Evolutionary conservation across 2,888 invertebrate genomes (phyloP).

Genomic region (Chrysotoxum bicinctum): DNA sequence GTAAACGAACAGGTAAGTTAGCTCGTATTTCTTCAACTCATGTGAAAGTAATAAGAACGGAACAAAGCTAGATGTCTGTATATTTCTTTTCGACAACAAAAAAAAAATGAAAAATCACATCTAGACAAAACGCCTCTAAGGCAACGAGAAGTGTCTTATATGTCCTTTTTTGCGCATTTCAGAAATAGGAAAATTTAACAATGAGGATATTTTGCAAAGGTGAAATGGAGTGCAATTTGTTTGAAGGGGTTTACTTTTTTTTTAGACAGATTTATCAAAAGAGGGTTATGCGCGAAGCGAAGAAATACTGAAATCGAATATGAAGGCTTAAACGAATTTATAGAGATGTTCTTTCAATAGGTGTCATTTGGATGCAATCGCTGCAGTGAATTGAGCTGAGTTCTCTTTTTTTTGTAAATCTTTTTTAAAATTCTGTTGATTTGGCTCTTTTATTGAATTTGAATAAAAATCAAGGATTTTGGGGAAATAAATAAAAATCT

Average conservation of each 20-base stretch:
- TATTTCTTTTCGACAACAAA: not conserved
- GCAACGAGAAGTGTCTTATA: not conserved
- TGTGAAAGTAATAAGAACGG: slow-evolving; percentile 53
- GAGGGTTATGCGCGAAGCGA: not conserved
- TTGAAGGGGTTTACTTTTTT: not conserved
- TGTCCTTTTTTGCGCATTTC: slow-evolving; percentile 4
- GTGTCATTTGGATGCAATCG: not conserved
- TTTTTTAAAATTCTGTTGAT: no score
- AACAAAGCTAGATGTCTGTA: slow-evolving; percentile 14
- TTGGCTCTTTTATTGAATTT: no score
- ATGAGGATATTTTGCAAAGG: not conserved
- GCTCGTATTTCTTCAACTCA: slow-evolving; percentile 1
- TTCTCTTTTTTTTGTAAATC: no score
- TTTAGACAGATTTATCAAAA: not conserved
- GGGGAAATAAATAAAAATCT: no score
- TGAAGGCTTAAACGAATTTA: not conserved
- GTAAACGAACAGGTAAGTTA: not conserved
- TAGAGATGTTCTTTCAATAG: not conserved
- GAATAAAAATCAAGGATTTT: no score
- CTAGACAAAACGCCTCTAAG: slow-evolving; percentile 8
- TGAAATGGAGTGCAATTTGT: slow-evolving; percentile 24
- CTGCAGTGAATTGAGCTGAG: not conserved
- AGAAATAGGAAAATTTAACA: not conserved
- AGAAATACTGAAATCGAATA: not conserved
- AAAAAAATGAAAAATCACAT: not conserved